These are phyloP conservation scores for Acleris literana DNA, from an alignment of 2,888 invertebrate species.

Conservation along the genomic window DNA sequence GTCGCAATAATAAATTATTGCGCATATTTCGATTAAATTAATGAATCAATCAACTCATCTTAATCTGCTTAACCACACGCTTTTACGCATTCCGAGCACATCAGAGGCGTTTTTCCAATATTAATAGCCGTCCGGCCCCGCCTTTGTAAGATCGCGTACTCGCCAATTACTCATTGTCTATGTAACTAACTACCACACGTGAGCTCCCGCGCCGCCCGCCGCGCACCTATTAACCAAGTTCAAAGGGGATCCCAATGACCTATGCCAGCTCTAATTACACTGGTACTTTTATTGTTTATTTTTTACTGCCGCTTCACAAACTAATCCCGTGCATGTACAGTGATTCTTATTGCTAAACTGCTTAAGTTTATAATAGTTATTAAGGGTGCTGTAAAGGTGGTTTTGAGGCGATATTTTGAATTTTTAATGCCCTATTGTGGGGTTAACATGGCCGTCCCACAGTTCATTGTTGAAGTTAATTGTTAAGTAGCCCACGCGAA, in stretches of 20 bases:
- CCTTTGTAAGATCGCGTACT: constrained; percentile 24
- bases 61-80: constrained; percentile 12
- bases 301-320: constrained; percentile 21
- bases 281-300: constrained; percentile 26
- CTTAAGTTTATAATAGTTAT: constrained; percentile 4
- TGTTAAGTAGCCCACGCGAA: constrained; percentile 23
- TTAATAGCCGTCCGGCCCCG: constrained; percentile 21
- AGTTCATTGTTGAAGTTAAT: constrained; percentile 27
- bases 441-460: constrained; percentile 31
- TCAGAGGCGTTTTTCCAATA: constrained; percentile 22
- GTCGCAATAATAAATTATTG: background rate
- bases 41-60: constrained; percentile 1
- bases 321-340: constrained; percentile 1
- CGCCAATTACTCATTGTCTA: constrained; percentile 34
- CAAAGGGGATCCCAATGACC: constrained; percentile 24
- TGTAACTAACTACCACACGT: constrained; percentile 8
- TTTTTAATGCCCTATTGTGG: constrained; percentile 29
- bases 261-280: constrained; percentile 21
- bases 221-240: background rate
- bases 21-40: background rate
- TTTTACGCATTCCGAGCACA: constrained; percentile 30
- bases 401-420: constrained; percentile 18
- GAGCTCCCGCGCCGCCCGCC: constrained; percentile 12
- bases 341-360: constrained; percentile 4
- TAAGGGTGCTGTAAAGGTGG: background rate